Conservation (phyloP, 2,113 vertebrate species). For the Meriones unguiculatus region DNA sequence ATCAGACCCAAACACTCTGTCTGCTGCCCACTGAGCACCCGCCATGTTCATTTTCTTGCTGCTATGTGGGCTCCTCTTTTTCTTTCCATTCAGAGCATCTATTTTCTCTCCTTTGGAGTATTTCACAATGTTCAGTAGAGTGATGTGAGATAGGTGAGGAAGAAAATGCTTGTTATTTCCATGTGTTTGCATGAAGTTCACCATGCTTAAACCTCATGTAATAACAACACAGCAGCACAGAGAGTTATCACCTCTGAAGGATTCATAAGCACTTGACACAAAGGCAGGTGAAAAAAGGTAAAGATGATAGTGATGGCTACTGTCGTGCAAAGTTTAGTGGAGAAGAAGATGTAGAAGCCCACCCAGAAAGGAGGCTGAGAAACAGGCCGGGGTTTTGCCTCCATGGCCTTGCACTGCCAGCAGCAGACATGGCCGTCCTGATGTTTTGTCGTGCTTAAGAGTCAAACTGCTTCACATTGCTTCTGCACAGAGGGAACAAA, state of each 20-base stretch:
- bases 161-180: background rate
- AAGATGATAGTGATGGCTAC: background rate
- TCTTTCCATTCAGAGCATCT: accelerated
- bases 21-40: background rate
- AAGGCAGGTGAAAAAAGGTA: background rate
- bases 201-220: background rate
- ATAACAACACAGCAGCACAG: background rate
- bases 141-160: background rate
- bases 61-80: background rate
- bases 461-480: background rate
- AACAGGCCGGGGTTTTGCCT: background rate
- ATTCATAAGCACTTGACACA: background rate
- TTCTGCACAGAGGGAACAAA: background rate
- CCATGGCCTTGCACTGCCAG: background rate
- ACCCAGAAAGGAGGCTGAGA: background rate
- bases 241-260: background rate
- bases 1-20: background rate
- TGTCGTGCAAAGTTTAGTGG: too few relatives aligned
- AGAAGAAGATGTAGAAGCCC: background rate
- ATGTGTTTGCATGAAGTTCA: background rate
- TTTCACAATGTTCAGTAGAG: background rate
- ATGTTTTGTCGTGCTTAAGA: background rate
- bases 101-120: background rate
- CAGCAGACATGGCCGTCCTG: background rate
- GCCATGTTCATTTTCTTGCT: background rate